phyloP scores from a whole-genome alignment of 2,797 vertebrate species.

The Sternotherus odoratus region DNA sequence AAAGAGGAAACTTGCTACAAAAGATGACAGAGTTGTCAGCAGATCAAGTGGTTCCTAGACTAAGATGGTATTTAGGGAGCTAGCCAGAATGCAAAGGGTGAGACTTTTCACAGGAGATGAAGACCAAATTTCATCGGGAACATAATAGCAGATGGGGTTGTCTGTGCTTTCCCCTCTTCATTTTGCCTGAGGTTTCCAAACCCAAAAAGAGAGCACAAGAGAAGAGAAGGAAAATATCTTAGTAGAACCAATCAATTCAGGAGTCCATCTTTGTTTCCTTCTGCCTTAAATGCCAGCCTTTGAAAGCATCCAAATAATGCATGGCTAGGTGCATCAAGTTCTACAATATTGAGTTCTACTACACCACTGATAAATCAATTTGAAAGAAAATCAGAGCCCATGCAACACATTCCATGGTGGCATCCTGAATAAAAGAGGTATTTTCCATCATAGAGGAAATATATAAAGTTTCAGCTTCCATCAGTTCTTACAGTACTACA shows the following conservation, averaged over 20 bases:
- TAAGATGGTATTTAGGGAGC: background rate
- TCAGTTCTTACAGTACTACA: background rate
- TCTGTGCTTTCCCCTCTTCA: background rate
- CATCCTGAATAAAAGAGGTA: too few relatives aligned
- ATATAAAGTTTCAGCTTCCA: background rate
- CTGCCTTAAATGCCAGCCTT: constrained; percentile 35
- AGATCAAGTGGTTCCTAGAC: background rate
- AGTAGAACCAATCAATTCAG: background rate
- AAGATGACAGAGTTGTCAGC: background rate
- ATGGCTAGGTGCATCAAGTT: background rate
- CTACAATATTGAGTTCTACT: background rate
- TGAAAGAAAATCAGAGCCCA: background rate
- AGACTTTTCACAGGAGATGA: background rate
- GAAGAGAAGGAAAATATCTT: background rate
- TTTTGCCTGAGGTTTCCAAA: background rate
- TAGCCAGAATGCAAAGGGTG: background rate
- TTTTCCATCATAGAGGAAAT: too few relatives aligned
- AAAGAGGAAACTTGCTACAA: background rate
- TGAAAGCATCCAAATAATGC: background rate
- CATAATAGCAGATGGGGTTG: background rate
- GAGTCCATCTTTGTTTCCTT: background rate
- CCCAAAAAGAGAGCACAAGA: background rate
- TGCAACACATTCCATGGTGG: background rate
- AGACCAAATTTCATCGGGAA: background rate
- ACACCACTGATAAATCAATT: background rate